Evolutionary conservation across 1,140 invertebrate species (phyloP), one percentile per base, ranked within the genome.

Genomic region (Pogonomyrmex californicus): DNA sequence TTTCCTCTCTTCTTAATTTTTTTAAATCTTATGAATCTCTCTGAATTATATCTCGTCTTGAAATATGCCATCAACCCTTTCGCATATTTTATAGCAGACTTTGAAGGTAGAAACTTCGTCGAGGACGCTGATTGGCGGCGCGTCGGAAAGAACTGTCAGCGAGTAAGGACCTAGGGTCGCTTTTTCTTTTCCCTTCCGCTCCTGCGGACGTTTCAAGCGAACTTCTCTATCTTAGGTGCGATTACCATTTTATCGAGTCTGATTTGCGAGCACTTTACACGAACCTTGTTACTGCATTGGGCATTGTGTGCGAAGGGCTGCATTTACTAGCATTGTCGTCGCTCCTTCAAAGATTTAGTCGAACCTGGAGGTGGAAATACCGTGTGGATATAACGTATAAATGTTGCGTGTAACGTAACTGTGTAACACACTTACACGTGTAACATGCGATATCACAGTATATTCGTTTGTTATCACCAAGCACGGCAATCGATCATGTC

Each of bases 201-300:
- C 17, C 51, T 4, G 36, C 51, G 71, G 56, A 63, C 58, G 83
- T 60, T 23, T 60, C 36, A 63, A 62, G 30, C 68, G 47, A 62
- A 73, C 88, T 85, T 85, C 88, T 86, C 88, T 86, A 75, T 86
- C 82, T 63, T 85, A 85, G 87, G 85, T 85, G 91, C 93, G 93
- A 94, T 94, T 94, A 94, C 91, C 93, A 94, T 94, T 94, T 94
- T 94, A 94, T 94, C 92, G 93, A 88, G 90, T 88, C 91, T 94
- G 94, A 94, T 94, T 94, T 94, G 92, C 92, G 93, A 94, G 92
- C 93, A 93, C 92, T 93, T 91, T 91, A 88, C 91, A 92, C 89
- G 92, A 93, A 93, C 86, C 75, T 70, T 71, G 86, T 79, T 83
- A 79, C 86, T 65, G 70, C 87, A 66, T 23, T 68, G 79, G 87